A percentile compares a stretch with the other conserved stretches of the same genome.
These are phyloP conservation scores for Gisinianus flammeolus DNA, from an alignment of 2,888 invertebrate species.

Conservation along the genomic window DNA sequence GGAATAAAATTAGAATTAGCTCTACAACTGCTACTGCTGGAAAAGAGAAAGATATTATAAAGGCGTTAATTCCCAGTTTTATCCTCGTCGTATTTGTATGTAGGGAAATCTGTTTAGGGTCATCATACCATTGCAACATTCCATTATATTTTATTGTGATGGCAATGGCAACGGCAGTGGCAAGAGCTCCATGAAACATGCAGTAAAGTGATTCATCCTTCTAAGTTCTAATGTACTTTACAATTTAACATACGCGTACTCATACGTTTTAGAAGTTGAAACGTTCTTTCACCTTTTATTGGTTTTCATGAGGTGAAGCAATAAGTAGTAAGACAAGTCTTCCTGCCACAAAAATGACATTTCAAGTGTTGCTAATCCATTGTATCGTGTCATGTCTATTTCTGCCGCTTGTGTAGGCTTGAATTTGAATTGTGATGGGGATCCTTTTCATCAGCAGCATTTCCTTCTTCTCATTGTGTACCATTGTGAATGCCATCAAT, in stretches of 20 bases:
- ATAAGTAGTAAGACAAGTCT: slow-evolving; percentile 14
- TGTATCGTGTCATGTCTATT: not conserved
- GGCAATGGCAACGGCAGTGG: not conserved
- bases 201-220: not conserved
- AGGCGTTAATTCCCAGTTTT: not conserved
- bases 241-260: not conserved
- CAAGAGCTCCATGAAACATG: slow-evolving; percentile 2
- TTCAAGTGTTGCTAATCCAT: slow-evolving; percentile 18
- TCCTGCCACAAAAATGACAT: slow-evolving; percentile 12
- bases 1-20: not conserved
- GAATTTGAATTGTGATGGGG: not conserved
- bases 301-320: not conserved
- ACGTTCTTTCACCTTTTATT: not conserved
- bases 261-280: not conserved
- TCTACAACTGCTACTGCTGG: not conserved
- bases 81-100: not conserved
- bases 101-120: not conserved
- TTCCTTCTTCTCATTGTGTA: not conserved
- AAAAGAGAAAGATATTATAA: not conserved
- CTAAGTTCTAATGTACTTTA: not conserved
- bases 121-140: not conserved
- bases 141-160: not conserved
- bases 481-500: not conserved
- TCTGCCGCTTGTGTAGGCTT: not conserved
- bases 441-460: not conserved